A percentile compares a stretch with the other conserved stretches of the same genome.
These are phyloP conservation scores for Brachypterus glaber DNA, from an alignment of 2,888 invertebrate genomes.

Conservation along the genomic window DNA sequence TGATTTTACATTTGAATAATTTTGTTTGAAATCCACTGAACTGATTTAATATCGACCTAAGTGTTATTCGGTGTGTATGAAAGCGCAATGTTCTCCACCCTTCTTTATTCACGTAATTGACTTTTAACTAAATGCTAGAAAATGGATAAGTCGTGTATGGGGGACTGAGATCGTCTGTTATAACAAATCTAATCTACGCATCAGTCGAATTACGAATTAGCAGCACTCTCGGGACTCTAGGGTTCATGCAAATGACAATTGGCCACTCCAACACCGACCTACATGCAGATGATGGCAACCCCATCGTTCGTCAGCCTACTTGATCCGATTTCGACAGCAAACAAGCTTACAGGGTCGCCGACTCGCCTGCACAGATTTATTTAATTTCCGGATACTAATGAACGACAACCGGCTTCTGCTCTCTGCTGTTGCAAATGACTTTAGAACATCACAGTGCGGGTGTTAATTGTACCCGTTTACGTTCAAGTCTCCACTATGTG, in stretches of 20 bases:
- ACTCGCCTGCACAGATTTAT: slow-evolving; percentile 29
- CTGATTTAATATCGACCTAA: slow-evolving; percentile 27
- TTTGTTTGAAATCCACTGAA: slow-evolving; percentile 24
- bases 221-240: slow-evolving; percentile 31
- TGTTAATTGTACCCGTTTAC: slow-evolving; percentile 19
- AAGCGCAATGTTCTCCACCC: slow-evolving; percentile 20
- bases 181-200: slow-evolving; percentile 40
- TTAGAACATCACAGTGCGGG: slow-evolving; percentile 19
- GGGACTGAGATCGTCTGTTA: slow-evolving; percentile 27
- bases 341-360: slow-evolving; percentile 27
- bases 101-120: slow-evolving; percentile 37
- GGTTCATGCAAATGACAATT: slow-evolving; percentile 38
- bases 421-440: slow-evolving; percentile 3
- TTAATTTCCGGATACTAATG: slow-evolving; percentile 35
- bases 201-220: slow-evolving; percentile 41
- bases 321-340: slow-evolving; percentile 7
- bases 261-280: slow-evolving; percentile 36
- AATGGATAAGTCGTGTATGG: slow-evolving; percentile 41
- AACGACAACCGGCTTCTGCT: slow-evolving; percentile 28
- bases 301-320: slow-evolving; percentile 10
- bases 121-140: slow-evolving; percentile 43
- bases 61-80: slow-evolving; percentile 19
- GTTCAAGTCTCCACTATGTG: slow-evolving; percentile 16
- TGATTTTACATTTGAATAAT: slow-evolving; percentile 32
- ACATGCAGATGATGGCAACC: slow-evolving; percentile 21